These are phyloP conservation scores for Sturmia bella DNA, from an alignment of 2,888 invertebrate genomes.

Conservation along the genomic window DNA sequence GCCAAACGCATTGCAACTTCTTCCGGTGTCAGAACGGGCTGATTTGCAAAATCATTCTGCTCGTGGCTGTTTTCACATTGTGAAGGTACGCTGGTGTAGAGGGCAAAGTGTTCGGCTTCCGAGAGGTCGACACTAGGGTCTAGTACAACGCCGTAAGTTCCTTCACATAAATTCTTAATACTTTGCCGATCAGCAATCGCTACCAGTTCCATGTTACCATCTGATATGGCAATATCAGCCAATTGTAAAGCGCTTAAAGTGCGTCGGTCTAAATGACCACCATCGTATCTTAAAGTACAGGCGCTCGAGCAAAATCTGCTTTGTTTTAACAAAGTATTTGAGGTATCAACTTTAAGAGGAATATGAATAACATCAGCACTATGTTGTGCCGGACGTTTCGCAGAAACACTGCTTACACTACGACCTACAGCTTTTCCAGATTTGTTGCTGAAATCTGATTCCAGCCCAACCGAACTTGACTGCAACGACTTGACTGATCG, in stretches of 20 bases:
- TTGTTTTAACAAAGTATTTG: constrained; percentile 74
- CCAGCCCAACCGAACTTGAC: constrained; percentile 81
- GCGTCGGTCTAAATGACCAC: constrained; percentile 80
- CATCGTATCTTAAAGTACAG: constrained; percentile 74
- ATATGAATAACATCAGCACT: constrained; percentile 86
- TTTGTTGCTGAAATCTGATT: constrained; percentile 43
- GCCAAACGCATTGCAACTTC: constrained; percentile 80
- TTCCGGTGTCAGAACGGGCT: constrained; percentile 84
- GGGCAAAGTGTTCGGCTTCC: constrained; percentile 93
- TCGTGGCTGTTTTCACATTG: constrained; percentile 81
- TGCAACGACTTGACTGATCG: constrained; percentile 77
- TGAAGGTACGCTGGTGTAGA: constrained; percentile 91
- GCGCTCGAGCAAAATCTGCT: constrained; percentile 81
- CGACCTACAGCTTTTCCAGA: constrained; percentile 83
- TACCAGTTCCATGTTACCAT: constrained; percentile 84
- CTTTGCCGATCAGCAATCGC: constrained; percentile 83
- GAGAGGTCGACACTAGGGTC: constrained; percentile 86
- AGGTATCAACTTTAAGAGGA: constrained; percentile 84
- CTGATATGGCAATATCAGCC: constrained; percentile 81
- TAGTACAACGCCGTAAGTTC: constrained; percentile 80
- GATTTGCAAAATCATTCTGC: constrained; percentile 89
- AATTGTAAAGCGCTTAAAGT: constrained; percentile 82
- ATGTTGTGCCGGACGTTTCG: constrained; percentile 83
- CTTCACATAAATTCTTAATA: constrained; percentile 81
- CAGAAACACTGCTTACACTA: constrained; percentile 85